phyloP scores from a whole-genome alignment of 2,113 vertebrate genomes.

The Cinclus cinclus region DNA sequence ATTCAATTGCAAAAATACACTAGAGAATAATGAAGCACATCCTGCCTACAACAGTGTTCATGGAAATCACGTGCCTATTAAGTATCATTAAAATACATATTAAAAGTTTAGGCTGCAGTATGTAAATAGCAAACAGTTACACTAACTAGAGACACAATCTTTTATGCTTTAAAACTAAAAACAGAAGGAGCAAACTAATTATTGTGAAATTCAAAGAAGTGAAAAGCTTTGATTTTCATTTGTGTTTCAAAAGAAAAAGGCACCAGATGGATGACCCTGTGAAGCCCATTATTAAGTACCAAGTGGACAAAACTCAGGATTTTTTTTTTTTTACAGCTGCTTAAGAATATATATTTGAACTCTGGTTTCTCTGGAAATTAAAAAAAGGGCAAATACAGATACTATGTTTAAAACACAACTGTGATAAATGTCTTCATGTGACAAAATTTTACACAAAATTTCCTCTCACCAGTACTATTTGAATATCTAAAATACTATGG shows the following conservation, averaged over 20 bases:
- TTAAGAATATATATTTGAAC: background rate
- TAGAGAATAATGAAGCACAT: conserved; percentile 45
- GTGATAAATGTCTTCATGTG: background rate
- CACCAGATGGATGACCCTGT: background rate
- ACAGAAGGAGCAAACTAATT: conserved; percentile 2
- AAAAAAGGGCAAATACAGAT: background rate
- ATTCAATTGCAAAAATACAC: conserved; percentile 57
- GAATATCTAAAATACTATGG: background rate
- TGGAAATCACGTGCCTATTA: conserved; percentile 26
- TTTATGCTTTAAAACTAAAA: background rate
- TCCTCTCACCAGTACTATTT: background rate
- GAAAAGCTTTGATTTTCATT: conserved; percentile 50
- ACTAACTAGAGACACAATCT: background rate
- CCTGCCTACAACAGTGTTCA: background rate
- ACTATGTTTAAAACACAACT: background rate
- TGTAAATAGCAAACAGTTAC: conserved; percentile 53
- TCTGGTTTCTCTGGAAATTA: background rate
- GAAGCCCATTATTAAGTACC: background rate
- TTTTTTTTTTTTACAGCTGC: background rate
- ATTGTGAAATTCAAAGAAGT: conserved; percentile 42
- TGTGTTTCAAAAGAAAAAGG: background rate
- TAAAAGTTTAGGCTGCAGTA: conserved; percentile 51
- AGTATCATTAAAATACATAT: conserved; percentile 39
- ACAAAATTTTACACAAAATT: background rate
- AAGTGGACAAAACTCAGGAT: background rate